Evolutionary conservation across 2,888 invertebrate species (phyloP), one percentile per base, ranked within the genome.

Genomic region (Drosophila anceps): DNA sequence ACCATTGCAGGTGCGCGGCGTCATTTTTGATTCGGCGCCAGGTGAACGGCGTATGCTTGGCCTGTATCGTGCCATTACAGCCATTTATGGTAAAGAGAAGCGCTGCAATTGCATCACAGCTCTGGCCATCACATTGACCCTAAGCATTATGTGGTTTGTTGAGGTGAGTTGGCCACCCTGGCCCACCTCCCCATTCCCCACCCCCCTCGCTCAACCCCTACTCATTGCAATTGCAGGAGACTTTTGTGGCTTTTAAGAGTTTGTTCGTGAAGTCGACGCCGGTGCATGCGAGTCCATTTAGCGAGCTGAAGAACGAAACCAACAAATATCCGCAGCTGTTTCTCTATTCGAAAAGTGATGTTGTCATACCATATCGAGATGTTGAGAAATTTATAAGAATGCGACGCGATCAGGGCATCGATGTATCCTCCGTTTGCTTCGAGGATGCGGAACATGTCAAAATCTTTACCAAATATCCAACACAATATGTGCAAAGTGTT

Each of bases 361-460:
- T 94, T 63, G 93, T 96, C 44, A 95, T 96, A 83, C 94, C 94
- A 2, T 94, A 94, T 75, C 92, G 95, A 94, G 96, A 96, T 90
- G 94, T 96, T 66, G 95, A 96, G 90, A 94, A 95, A 70, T 95
- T 96, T 84, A 94, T 95, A 10, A 93, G 93, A 39, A 93, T 94
- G 67, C 94, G 95, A 6, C 94, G 94, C 65, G 93, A 94, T 63
- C 92, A 94, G 48, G 96, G 96, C 10, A 94, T 95, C 0, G 93
- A 94, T 69, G 95, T 96, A 0, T 94, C 94, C 27, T 93, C 94
- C 35, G 93, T 95, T 41, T 94, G 95, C 68, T 96, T 96, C 92
- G 95, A 95, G 65, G 95, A 95, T 85, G 96, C 96, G 12, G 94
- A 95, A n/a, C 96, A 97, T 92, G 96, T 96, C 0, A 95, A 95